These are phyloP conservation scores for Rhinolophus sinicus DNA, from an alignment of 2,113 vertebrate species.

Conservation along the genomic window DNA sequence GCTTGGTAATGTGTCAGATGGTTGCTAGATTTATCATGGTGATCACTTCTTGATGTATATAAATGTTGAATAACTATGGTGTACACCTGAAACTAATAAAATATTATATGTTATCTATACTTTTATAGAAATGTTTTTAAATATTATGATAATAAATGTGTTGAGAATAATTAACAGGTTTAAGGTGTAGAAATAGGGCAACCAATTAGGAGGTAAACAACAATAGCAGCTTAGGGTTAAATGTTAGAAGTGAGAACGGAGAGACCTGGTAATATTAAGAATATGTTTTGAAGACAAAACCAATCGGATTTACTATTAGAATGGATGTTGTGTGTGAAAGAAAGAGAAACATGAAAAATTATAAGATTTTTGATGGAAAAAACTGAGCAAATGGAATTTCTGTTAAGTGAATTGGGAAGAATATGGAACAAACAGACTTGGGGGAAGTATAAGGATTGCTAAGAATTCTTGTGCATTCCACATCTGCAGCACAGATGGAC, in stretches of 20 bases:
- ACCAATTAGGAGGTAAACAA: neutral
- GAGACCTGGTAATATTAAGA: neutral
- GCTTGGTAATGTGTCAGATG: too few species aligned
- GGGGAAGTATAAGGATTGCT: neutral
- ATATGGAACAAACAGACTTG: neutral
- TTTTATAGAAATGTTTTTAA: neutral
- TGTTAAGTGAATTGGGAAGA: slow-evolving; percentile 21
- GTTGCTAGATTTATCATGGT: too few species aligned
- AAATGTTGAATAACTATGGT: too few species aligned
- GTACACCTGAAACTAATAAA: too few species aligned
- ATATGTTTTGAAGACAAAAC: slow-evolving; percentile 19
- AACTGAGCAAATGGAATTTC: neutral
- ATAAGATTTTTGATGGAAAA: neutral
- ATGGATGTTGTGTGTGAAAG: neutral
- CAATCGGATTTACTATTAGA: neutral
- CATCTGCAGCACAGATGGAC: slow-evolving; percentile 25
- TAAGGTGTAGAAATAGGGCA: neutral
- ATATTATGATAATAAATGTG: neutral
- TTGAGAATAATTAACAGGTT: neutral
- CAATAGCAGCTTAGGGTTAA: neutral
- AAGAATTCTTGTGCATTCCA: slow-evolving; percentile 47
- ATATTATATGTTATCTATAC: too few species aligned
- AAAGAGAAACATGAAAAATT: neutral
- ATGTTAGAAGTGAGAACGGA: neutral
- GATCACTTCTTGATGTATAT: too few species aligned